These are phyloP conservation scores for Holothuria glaberrima DNA, from an alignment of 35 echinoderm and acorn worm species.

Conservation along the genomic window DNA sequence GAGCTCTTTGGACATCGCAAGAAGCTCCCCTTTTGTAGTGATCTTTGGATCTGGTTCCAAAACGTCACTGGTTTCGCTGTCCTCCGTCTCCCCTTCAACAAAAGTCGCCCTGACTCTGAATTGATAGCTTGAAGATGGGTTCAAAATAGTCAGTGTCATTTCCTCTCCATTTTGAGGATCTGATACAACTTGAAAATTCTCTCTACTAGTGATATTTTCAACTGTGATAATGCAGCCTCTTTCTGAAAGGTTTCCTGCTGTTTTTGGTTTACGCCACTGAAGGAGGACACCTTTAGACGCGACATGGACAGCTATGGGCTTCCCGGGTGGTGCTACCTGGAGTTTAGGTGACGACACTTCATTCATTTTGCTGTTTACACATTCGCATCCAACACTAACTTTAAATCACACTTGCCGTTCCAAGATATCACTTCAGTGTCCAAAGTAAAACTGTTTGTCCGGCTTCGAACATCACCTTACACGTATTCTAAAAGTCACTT, in stretches of 20 bases:
- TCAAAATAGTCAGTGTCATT: not conserved
- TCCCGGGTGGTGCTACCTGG: not conserved
- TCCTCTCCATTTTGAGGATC: slow-evolving; percentile 25
- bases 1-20: not conserved
- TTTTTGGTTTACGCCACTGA: not conserved
- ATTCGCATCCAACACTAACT: not conserved
- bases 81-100: slow-evolving; percentile 25
- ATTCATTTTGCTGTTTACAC: slow-evolving; percentile 4
- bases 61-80: slow-evolving; percentile 25
- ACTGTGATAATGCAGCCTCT: not conserved
- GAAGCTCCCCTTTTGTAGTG: slow-evolving; percentile 21
- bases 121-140: slow-evolving; percentile 22
- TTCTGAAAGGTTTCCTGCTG: not conserved
- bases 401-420: not conserved
- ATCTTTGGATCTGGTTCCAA: slow-evolving; percentile 24
- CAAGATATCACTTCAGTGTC: not conserved
- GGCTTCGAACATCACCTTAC: not conserved
- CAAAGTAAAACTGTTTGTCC: not conserved
- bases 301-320: not conserved
- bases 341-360: not conserved
- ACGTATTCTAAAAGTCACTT: not conserved
- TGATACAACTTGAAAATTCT: not conserved
- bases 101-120: slow-evolving; percentile 26
- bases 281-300: not conserved
- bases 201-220: not conserved